These are phyloP conservation scores for Drosophila mauritiana DNA, from an alignment of 1,140 invertebrate genomes.

Conservation along the genomic window DNA sequence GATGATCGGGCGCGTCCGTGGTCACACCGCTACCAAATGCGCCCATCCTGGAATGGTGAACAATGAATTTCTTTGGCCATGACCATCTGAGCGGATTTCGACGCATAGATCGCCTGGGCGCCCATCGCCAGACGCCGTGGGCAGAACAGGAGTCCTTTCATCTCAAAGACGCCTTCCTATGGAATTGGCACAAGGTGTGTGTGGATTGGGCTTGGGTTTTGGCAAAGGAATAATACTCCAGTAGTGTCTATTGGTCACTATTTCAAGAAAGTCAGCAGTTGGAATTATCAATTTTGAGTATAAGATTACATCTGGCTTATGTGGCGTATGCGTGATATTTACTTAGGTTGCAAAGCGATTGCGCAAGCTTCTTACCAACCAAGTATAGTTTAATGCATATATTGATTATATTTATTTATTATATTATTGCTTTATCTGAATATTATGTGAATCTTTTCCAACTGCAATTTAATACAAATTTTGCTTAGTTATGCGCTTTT, in stretches of 20 bases:
- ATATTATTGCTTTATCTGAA: too few species aligned
- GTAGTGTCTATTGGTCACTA: neutral
- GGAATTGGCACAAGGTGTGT: constrained; percentile 65
- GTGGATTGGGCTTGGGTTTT: neutral
- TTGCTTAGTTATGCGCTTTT: too few species aligned
- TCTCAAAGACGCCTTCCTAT: constrained; percentile 56
- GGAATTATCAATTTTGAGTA: too few species aligned
- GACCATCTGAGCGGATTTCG: constrained; percentile 70
- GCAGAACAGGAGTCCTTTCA: constrained; percentile 49
- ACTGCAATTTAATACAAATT: too few species aligned
- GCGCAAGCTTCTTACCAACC: too few species aligned
- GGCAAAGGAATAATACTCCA: too few species aligned
- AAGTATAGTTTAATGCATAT: too few species aligned
- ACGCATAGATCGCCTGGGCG: constrained; percentile 58
- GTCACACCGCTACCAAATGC: constrained; percentile 21
- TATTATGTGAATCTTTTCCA: too few species aligned
- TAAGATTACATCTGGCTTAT: constrained; percentile 14
- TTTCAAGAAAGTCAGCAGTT: neutral
- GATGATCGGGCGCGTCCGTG: constrained; percentile 11
- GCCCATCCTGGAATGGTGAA: constrained; percentile 23
- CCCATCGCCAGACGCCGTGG: constrained; percentile 39
- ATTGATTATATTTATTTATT: too few species aligned
- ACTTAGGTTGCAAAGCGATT: neutral
- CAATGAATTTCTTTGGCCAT: constrained; percentile 75
- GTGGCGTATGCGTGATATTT: constrained; percentile 1